These are phyloP conservation scores for Thermophis baileyi DNA, from an alignment of 2,113 vertebrate genomes.

Conservation along the genomic window DNA sequence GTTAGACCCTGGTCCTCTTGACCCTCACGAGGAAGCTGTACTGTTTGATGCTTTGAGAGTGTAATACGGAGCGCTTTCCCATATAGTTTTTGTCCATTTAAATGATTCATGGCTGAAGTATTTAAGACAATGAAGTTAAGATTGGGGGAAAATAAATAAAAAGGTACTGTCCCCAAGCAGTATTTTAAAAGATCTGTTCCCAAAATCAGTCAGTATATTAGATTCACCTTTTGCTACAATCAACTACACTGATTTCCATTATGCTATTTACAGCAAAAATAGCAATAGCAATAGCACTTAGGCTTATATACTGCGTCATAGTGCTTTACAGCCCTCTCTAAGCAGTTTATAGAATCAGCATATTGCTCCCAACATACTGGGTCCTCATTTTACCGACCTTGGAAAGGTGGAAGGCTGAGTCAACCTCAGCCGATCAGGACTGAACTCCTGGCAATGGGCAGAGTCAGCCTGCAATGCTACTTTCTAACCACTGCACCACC, in stretches of 20 bases:
- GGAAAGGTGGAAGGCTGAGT: background rate
- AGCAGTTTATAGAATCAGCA: too few relatives aligned
- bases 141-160: slow-evolving; percentile 1
- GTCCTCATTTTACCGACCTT: background rate
- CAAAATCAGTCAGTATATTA: background rate
- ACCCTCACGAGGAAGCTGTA: slow-evolving; percentile 78
- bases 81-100: slow-evolving; percentile 80
- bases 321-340: too few relatives aligned
- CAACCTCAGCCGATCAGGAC: background rate
- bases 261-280: background rate
- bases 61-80: slow-evolving; percentile 76
- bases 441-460: background rate
- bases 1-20: slow-evolving; percentile 77
- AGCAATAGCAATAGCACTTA: background rate
- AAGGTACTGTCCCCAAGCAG: background rate
- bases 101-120: slow-evolving; percentile 75
- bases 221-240: background rate
- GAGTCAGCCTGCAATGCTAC: background rate
- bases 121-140: background rate
- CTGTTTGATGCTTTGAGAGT: slow-evolving; percentile 76
- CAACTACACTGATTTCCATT: background rate
- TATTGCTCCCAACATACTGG: background rate
- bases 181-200: background rate
- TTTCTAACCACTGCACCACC: background rate
- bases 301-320: background rate